Evolutionary conservation across 2,797 vertebrate species (phyloP), one percentile per base, ranked within the genome.

Genomic region (Nannoperca australis): DNA sequence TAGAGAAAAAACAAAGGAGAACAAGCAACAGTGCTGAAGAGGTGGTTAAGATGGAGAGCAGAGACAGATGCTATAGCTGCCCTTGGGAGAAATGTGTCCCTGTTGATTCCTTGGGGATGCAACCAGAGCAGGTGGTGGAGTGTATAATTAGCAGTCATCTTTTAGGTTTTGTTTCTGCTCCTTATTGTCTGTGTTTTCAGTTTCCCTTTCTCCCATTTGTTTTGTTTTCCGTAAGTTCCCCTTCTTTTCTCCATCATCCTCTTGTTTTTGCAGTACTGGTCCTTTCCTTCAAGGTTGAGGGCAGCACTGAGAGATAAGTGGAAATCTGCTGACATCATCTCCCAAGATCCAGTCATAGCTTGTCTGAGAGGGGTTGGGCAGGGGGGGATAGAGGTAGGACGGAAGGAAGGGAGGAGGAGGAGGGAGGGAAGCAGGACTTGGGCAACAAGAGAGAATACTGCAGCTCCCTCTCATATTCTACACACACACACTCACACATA

Each of bases 301-400:
- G 92, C 94, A 93, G 93, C 89, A 89, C 76, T 89, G 87, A 93
- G 92, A 84, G 67, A 83, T 32, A 61, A 56, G 76, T 65, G 64
- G 79, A 94, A 93, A 91, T 93, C 81, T 93, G 95, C 95, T 96
- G 95, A 96, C 95, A 95, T 96, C 95, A 96, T 90, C 76, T 79
- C 86, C 82, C 64, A 93, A 87, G 88, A 94, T 93, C 91, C 94
- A 93, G 93, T 94, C 91, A 91, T 86, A 85, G 92, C 89, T 83
- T 83, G 88, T 87, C 74, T 73, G 77, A 69, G 58, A 68, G 63
- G 32, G 32, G 27, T 30, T 47, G 34, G 62, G 51, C 64, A n/a
- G 76, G 27, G 84, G 65, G 85, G 71, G 74, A 82, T 70, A 82
- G 30, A 62, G 65, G 63, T 78, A 83, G 72, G 67, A 66, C 47